Percentiles rank a stretch among this genome's conserved stretches.
These are phyloP conservation scores for Neria commutata DNA, from an alignment of 2,888 invertebrate genomes.

Conservation along the genomic window DNA sequence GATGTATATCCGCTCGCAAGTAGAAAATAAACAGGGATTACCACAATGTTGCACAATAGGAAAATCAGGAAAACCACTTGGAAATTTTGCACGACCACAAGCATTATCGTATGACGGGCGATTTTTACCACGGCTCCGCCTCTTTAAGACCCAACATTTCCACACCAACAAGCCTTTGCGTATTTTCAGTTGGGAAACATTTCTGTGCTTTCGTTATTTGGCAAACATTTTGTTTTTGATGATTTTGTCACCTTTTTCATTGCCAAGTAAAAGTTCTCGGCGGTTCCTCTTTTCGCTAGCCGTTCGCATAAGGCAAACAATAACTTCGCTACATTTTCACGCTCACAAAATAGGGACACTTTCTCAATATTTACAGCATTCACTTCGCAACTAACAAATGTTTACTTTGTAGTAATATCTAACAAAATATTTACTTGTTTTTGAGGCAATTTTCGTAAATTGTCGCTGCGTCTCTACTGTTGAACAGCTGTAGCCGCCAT, in stretches of 20 bases:
- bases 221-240: background rate
- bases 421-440: slow-evolving; percentile 37
- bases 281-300: background rate
- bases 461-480: slow-evolving; percentile 38
- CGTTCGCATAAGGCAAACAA: background rate
- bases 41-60: too few relatives aligned
- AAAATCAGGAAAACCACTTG: too few relatives aligned
- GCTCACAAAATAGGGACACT: background rate
- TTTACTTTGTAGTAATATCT: slow-evolving; percentile 12
- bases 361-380: background rate
- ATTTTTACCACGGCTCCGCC: too few relatives aligned
- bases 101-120: too few relatives aligned
- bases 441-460: slow-evolving; percentile 38
- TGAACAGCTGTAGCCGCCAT: slow-evolving; percentile 49
- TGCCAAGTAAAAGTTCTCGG: background rate
- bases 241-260: background rate
- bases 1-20: too few relatives aligned
- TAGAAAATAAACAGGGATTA: too few relatives aligned
- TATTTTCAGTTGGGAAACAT: too few relatives aligned
- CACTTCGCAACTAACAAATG: slow-evolving; percentile 5
- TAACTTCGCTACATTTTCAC: background rate
- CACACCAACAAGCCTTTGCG: too few relatives aligned
- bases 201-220: too few relatives aligned
- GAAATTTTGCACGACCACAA: too few relatives aligned
- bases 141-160: too few relatives aligned